Evolutionary conservation across 2,113 vertebrate species (phyloP), one percentile per base, ranked within the genome.

Genomic region (Periophthalmodon schlosseri): DNA sequence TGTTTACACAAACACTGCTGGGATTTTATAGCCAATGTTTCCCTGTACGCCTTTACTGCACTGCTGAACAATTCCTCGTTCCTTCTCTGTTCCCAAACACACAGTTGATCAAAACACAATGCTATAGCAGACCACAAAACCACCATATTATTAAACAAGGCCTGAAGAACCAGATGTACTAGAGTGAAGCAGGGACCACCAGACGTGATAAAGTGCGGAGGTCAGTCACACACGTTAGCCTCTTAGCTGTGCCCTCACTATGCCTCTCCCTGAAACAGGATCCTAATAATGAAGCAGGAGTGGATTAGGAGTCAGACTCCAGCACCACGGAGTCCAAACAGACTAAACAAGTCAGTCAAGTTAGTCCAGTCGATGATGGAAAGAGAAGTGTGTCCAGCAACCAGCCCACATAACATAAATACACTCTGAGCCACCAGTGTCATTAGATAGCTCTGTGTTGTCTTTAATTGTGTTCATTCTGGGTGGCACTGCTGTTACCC

Each of bases 291-390:
- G 90, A 94, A 89, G 78, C 78, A 75, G 90, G 88, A 92, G 91
- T 90, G 94, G 94, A 95, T 95, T 93, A 94, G 95, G 93, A 95
- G 87, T 95, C 92, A 78, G 92, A 88, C 94, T 93, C 93, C 87
- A 89, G 81, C 91, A 90, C 88, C 83, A 90, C 91, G 92, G 93
- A 91, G 86, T 94, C 89, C 84, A 87, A 92, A 94, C 94, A 97
- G 95, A 96, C 95, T 97, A 96, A 98, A 97, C 95, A 97, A 94
- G 90, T 44, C 39, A 44, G 39, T 44, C 39, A 44, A 44, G 39
- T 44, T 44, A 44, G 39, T 90, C 92, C 91, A 91, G 90, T 92
- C 81, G 90, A 95, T 87, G 89, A 91, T 91, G 92, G 92, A 93
- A 94, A 93, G 88, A 91, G 91, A 94, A 93, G 92, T 44, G 72